A percentile compares a stretch with the other conserved stretches of the same genome.
Evolutionary conservation across 2,888 invertebrate species (phyloP).

Genomic region (Sinohyriopsis cumingii): DNA sequence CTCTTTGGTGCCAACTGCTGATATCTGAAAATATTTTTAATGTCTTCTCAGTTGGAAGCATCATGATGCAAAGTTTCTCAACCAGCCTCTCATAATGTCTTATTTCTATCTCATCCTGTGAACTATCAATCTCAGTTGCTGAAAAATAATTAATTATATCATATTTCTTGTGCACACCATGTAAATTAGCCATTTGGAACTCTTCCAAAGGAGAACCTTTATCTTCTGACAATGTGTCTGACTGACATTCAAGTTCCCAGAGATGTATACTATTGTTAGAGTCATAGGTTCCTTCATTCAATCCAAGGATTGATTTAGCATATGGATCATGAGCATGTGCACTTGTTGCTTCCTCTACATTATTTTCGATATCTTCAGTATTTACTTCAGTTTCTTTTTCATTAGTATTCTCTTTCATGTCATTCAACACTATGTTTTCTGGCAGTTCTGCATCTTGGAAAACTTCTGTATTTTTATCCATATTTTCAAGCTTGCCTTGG

Average conservation of each 20-base stretch:
- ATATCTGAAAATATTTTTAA: slow-evolving; percentile 2
- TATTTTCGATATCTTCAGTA: not conserved
- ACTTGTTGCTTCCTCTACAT: not conserved
- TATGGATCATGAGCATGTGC: not conserved
- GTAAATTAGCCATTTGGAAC: no score
- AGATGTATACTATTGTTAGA: not conserved
- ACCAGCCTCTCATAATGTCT: slow-evolving; percentile 7
- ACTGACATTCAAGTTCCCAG: not conserved
- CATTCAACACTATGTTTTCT: not conserved
- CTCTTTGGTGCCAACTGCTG: slow-evolving; percentile 7
- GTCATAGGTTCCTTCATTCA: not conserved
- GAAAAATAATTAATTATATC: no score
- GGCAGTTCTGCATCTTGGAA: not conserved
- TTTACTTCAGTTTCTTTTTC: not conserved
- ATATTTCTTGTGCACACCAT: no score
- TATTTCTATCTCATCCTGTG: not conserved
- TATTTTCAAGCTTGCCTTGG: not conserved
- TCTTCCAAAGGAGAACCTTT: no score
- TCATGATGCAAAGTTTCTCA: slow-evolving; percentile 7
- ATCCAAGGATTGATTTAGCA: not conserved
- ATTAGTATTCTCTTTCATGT: not conserved
- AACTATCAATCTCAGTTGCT: no score
- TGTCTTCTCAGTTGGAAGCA: slow-evolving; percentile 13
- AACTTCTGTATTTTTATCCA: no score
- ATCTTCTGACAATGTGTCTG: no score